phyloP scores from a whole-genome alignment of 2,797 vertebrate species.

The Phataginus tricuspis region DNA sequence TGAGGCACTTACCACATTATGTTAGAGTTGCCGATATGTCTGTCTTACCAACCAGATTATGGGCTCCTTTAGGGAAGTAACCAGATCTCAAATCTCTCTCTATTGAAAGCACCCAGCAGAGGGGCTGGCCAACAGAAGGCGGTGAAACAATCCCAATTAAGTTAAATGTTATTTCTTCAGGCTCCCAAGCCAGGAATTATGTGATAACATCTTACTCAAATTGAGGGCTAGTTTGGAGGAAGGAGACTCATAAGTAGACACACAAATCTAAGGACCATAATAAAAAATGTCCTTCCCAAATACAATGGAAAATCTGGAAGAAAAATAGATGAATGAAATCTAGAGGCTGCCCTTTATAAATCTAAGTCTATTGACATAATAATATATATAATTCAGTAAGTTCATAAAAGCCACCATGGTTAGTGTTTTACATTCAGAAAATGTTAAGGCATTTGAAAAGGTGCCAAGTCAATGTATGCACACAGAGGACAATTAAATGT shows the following conservation, averaged over 20 bases:
- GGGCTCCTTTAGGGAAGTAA: conserved; percentile 2
- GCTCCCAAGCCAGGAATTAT: background rate
- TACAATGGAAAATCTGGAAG: background rate
- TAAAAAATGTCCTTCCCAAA: background rate
- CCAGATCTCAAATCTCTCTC: background rate
- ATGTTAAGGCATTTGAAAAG: conserved; percentile 1
- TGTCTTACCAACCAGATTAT: background rate
- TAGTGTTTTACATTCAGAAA: background rate
- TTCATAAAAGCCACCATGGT: background rate
- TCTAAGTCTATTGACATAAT: background rate
- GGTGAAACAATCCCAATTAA: background rate
- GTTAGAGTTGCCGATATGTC: background rate
- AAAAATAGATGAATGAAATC: background rate
- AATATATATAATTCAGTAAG: background rate
- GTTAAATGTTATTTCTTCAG: conserved; percentile 15
- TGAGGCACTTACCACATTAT: background rate
- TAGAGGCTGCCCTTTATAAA: background rate
- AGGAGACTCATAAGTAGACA: background rate
- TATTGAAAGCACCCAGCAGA: background rate
- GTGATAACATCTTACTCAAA: background rate
- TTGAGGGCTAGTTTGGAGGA: background rate
- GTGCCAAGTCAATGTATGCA: background rate
- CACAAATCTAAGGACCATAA: background rate
- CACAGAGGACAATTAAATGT: background rate
- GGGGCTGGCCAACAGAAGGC: background rate